Evolutionary conservation across 2,113 vertebrate genomes (phyloP).

Genomic region (Microcebus jonahi): DNA sequence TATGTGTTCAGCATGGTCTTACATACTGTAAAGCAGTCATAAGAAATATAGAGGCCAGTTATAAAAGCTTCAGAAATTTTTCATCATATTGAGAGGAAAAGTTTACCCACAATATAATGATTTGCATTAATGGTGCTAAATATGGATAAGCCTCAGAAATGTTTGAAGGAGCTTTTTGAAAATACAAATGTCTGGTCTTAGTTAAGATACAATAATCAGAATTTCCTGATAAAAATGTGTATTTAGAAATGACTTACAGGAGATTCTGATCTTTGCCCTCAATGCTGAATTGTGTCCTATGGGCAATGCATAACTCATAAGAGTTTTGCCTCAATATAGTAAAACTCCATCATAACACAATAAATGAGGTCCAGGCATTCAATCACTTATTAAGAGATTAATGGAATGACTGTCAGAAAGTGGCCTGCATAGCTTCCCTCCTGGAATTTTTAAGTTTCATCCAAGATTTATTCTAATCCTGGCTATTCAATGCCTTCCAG

Average conservation of each 20-base stretch:
- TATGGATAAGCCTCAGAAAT: background rate
- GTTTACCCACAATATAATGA: background rate
- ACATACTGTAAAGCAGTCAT: background rate
- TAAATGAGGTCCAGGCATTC: background rate
- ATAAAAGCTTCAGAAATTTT: background rate
- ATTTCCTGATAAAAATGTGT: background rate
- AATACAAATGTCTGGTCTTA: background rate
- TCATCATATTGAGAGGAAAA: background rate
- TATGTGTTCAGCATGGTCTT: background rate
- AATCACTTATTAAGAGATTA: background rate
- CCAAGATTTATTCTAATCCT: background rate
- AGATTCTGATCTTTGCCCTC: background rate
- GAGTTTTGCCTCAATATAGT: background rate
- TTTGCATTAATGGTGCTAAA: background rate
- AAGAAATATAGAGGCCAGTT: background rate
- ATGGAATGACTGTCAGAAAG: background rate
- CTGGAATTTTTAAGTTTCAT: background rate
- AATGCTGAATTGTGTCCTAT: background rate
- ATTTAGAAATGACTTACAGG: background rate
- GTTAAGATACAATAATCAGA: background rate
- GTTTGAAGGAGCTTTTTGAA: background rate
- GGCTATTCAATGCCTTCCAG: background rate
- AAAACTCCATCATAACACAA: background rate
- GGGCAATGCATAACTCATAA: background rate
- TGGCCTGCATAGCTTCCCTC: background rate